A percentile compares a stretch with the other conserved stretches of the same genome.
These are phyloP conservation scores for Ernsta delagoae DNA, from an alignment of 2,888 invertebrate genomes.

Conservation along the genomic window DNA sequence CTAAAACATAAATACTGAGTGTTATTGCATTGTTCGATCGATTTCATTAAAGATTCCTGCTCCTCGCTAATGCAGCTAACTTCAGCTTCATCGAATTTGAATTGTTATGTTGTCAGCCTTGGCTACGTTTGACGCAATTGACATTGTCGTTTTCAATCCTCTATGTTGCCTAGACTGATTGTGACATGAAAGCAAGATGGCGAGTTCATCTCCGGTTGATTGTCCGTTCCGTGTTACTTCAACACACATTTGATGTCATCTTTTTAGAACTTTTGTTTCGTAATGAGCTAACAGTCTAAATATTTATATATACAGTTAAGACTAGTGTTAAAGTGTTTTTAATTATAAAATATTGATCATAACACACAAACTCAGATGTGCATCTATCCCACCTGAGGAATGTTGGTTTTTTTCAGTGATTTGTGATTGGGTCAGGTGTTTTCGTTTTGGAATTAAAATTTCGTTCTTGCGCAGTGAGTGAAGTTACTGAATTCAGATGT, in stretches of 20 bases:
- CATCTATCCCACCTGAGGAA: constrained; percentile 87
- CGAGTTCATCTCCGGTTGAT: constrained; percentile 83
- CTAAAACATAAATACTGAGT: too few relatives aligned
- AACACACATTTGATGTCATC: constrained; percentile 67
- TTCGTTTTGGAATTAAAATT: constrained; percentile 81
- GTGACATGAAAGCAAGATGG: constrained; percentile 84
- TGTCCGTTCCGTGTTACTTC: constrained; percentile 75
- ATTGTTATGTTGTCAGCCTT: constrained; percentile 59
- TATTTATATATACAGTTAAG: constrained; percentile 56
- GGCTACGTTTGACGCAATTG: constrained; percentile 46
- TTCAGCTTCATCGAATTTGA: neutral
- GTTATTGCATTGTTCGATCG: too few relatives aligned
- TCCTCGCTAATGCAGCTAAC: neutral
- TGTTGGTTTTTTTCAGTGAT: constrained; percentile 86
- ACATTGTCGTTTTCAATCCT: constrained; percentile 47
- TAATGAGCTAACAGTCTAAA: constrained; percentile 60
- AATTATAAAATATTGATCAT: constrained; percentile 53
- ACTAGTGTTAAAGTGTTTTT: constrained; percentile 62
- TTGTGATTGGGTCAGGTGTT: constrained; percentile 86
- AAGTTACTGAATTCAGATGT: constrained; percentile 80
- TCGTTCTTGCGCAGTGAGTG: constrained; percentile 84
- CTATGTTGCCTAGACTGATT: constrained; percentile 65
- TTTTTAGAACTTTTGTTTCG: constrained; percentile 61
- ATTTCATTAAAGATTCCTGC: too few relatives aligned
- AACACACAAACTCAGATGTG: constrained; percentile 61